Conservation (phyloP, 1,140 invertebrate species). For the Drosophila pseudoananassae region DNA sequence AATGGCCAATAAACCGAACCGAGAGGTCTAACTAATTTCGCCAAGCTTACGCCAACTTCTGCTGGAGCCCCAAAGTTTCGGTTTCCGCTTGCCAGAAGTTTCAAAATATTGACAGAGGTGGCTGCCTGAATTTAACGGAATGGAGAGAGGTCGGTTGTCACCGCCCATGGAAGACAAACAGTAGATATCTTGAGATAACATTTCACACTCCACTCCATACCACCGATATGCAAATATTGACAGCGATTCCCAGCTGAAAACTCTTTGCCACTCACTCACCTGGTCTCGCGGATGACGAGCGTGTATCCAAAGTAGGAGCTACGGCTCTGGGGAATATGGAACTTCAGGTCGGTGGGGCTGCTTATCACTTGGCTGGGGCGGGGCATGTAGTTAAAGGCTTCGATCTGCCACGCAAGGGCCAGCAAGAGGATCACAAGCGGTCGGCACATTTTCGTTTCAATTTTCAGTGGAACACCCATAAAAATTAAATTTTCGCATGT, state of each 20-base stretch:
- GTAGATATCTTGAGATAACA: background rate
- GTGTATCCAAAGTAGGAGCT: conserved; percentile 82
- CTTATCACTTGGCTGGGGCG: conserved; percentile 60
- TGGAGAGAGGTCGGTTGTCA: conserved; percentile 24
- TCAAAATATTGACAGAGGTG: conserved; percentile 63
- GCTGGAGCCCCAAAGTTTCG: background rate
- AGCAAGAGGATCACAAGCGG: background rate
- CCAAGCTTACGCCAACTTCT: background rate
- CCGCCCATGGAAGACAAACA: conserved; percentile 2
- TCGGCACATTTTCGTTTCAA: conserved; percentile 38
- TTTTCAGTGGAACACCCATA: conserved; percentile 43
- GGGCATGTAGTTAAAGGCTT: conserved; percentile 72
- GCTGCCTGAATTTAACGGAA: conserved; percentile 7
- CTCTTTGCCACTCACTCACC: conserved; percentile 51
- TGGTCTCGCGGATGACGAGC: conserved; percentile 71
- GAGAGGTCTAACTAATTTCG: conserved; percentile 18
- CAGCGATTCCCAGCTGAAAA: background rate
- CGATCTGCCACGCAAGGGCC: conserved; percentile 11
- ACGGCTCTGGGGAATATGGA: conserved; percentile 62
- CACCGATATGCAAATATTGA: conserved; percentile 23
- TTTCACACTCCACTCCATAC: background rate
- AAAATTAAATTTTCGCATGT: conserved; percentile 55
- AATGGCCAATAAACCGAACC: conserved; percentile 38
- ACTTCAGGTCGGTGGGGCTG: conserved; percentile 55
- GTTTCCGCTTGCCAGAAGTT: conserved; percentile 22